phyloP scores from a whole-genome alignment of 23 tunicate species.

The Aplidium turbinatum region DNA sequence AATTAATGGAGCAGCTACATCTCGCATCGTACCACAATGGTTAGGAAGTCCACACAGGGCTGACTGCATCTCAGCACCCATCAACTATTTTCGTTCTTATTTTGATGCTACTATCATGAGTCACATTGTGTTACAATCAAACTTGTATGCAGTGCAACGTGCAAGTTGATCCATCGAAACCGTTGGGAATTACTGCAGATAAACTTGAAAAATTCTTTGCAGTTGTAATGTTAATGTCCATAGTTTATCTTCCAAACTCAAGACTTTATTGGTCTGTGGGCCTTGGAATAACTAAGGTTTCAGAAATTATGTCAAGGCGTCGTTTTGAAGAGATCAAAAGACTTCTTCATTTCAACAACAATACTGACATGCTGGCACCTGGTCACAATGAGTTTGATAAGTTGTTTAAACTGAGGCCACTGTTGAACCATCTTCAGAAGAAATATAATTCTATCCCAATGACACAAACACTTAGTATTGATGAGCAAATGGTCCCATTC shows the following conservation, averaged over 20 bases:
- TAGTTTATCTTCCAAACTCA: background rate
- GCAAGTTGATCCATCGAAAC: background rate
- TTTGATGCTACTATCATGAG: background rate
- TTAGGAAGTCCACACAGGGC: background rate
- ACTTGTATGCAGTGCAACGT: slow-evolving; percentile 12
- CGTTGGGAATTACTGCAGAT: background rate
- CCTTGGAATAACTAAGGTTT: background rate
- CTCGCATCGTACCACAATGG: slow-evolving; percentile 9
- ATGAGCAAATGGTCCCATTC: slow-evolving; percentile 31
- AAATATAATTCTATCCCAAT: slow-evolving; percentile 2
- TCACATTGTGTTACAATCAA: slow-evolving; percentile 22
- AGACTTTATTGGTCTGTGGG: slow-evolving; percentile 7
- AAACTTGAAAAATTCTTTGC: slow-evolving; percentile 8
- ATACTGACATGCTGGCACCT: slow-evolving; percentile 2
- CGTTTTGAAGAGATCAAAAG: slow-evolving; percentile 16
- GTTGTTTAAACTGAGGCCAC: slow-evolving; percentile 24
- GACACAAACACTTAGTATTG: slow-evolving; percentile 6
- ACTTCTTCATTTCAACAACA: slow-evolving; percentile 13
- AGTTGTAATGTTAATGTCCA: slow-evolving; percentile 3
- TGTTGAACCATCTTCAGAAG: slow-evolving; percentile 7
- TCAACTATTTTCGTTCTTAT: slow-evolving; percentile 4
- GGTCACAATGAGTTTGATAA: slow-evolving; percentile 13
- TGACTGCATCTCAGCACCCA: background rate
- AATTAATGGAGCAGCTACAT: background rate
- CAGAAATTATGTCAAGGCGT: background rate